These are phyloP conservation scores for Drosophila nr. medialis DNA, from an alignment of 2,888 invertebrate species.

Conservation along the genomic window DNA sequence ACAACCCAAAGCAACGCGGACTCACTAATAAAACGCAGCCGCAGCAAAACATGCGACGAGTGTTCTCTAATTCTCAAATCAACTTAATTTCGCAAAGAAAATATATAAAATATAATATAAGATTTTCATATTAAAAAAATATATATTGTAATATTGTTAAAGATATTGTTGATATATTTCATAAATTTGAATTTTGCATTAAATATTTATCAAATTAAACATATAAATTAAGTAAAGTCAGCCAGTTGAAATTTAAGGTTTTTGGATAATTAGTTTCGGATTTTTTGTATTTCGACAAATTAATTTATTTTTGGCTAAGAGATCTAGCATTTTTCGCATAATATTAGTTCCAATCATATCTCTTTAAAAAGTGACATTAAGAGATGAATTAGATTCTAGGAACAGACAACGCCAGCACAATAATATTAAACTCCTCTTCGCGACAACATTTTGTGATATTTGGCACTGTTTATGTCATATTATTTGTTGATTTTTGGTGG, in stretches of 20 bases:
- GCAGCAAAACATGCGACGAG: conserved; percentile 12
- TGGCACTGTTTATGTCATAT: conserved; percentile 61
- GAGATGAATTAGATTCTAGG: conserved; percentile 10
- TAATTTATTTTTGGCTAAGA: not conserved
- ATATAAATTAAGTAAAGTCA: not conserved
- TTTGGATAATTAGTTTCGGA: not conserved
- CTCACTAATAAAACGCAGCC: conserved; percentile 36
- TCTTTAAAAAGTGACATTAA: not conserved
- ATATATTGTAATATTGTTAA: not conserved
- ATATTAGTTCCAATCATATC: not conserved
- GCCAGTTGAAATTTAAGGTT: not conserved
- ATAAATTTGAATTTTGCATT: not conserved
- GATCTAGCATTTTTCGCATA: not conserved
- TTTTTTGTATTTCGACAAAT: not conserved
- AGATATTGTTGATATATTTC: not conserved
- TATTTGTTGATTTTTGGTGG: conserved; percentile 47
- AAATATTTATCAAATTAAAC: not conserved
- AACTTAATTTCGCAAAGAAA: conserved; percentile 1
- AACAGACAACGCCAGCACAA: conserved; percentile 25
- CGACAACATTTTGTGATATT: conserved; percentile 60
- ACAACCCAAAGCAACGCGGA: conserved; percentile 12
- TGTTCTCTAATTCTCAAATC: conserved; percentile 10
- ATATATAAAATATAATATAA: not conserved
- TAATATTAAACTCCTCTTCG: conserved; percentile 18
- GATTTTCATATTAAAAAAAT: not conserved